Evolutionary conservation across 2,113 vertebrate genomes (phyloP), one percentile per base, ranked within the genome.

Genomic region (Eulemur macaco): DNA sequence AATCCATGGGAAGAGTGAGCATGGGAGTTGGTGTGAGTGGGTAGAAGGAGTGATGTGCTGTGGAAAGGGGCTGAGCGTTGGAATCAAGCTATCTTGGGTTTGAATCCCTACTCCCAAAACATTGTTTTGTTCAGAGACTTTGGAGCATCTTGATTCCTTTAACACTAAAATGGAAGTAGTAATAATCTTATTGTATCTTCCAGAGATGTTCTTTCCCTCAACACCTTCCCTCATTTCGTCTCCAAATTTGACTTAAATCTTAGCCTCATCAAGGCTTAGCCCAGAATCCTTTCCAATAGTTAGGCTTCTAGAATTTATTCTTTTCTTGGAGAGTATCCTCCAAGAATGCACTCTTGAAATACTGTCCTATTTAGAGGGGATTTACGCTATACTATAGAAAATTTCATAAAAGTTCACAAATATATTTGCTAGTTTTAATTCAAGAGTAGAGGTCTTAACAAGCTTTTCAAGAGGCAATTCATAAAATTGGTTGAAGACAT

Each of bases 261-360:
- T 34, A 37, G 2, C 5, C 8, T 45, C 60, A 92, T 60, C 58
- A 81, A 71, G 42, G 81, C 13, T 50, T 82, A 94, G 29, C 25
- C 25, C 14, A 63, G 17, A 6, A 76, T 76, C 21, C 4, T 89
- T 92, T 89, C 42, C 31, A 97, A 81, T 6, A 84, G 17, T 81
- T 25, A 18, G 13, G 20, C 68, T 76, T 18, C n/a, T 60, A 94
- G 47, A 86, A 63, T 74, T 76, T 52, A 58, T 66, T 87, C 54
- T 85, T 96, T 96, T n/a, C n/a, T 89, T 60, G 50, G 29, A 85
- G 37, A 12, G 5, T 47, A 76, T 74, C 6, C 20, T 47, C 1
- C 47, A 76, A 81, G 31, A 89, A 58, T 60, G 54, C 80, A 80
- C 54, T 80, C 76, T 82, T 74, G 42, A 86, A 96, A 83, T 85